Percentiles rank a stretch among this genome's conserved stretches.
Evolutionary conservation across 2,797 vertebrate genomes (phyloP).

Genomic region (Nannoperca obscura): DNA sequence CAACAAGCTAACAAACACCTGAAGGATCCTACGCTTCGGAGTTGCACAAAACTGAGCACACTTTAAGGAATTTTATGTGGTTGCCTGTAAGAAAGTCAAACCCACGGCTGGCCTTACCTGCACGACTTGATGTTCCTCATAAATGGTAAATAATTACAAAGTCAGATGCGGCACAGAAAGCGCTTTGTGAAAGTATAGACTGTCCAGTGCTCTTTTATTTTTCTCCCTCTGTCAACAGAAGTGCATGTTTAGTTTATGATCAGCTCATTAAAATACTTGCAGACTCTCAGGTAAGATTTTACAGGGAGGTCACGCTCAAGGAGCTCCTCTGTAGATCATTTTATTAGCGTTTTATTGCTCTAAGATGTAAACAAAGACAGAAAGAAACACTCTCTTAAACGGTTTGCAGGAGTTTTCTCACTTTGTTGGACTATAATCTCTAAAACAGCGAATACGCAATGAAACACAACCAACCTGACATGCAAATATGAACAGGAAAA

Average conservation of each 20-base stretch:
- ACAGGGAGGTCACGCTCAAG: constrained; percentile 35
- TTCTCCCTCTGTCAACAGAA: constrained; percentile 48
- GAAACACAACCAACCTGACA: not conserved
- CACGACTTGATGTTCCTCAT: constrained; percentile 39
- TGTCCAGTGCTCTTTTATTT: constrained; percentile 40
- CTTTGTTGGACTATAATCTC: not conserved
- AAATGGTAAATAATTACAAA: constrained; percentile 68
- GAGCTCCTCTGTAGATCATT: constrained; percentile 45
- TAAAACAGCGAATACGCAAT: not conserved
- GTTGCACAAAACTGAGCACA: constrained; percentile 27
- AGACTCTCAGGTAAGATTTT: constrained; percentile 53
- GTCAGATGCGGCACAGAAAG: constrained; percentile 42
- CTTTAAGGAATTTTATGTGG: constrained; percentile 39
- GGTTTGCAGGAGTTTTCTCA: constrained; percentile 33
- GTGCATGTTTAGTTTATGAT: constrained; percentile 61
- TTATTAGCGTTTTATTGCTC: constrained; percentile 55
- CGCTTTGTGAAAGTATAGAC: constrained; percentile 33
- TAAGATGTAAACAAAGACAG: constrained; percentile 50
- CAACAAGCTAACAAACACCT: constrained; percentile 11
- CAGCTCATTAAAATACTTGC: constrained; percentile 64
- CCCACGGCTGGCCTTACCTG: constrained; percentile 40
- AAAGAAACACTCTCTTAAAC: constrained; percentile 19
- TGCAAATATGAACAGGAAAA: not conserved
- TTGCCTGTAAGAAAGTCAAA: constrained; percentile 46
- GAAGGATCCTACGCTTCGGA: not conserved